phyloP scores from a whole-genome alignment of 2,888 invertebrate species.

The Byasa hedistus region DNA sequence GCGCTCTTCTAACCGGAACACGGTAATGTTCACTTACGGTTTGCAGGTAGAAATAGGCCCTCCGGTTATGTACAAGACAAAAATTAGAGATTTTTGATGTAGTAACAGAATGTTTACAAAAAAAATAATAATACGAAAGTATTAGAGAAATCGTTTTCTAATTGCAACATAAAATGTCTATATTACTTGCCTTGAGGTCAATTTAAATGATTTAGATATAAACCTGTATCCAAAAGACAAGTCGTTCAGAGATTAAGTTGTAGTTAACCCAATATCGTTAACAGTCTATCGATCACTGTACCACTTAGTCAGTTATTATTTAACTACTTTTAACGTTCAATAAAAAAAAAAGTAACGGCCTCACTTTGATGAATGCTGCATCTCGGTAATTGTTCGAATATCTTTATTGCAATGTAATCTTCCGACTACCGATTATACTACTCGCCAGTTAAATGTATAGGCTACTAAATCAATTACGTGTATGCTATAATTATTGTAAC shows the following conservation, averaged over 20 bases:
- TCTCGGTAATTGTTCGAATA: conserved; percentile 1
- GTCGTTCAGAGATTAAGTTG: conserved; percentile 4
- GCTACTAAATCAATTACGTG: background rate
- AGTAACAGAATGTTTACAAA: too few relatives aligned
- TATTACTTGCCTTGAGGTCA: background rate
- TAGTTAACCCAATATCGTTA: conserved; percentile 13
- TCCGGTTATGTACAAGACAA: background rate
- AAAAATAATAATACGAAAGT: background rate
- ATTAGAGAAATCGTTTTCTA: conserved; percentile 8
- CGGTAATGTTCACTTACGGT: background rate
- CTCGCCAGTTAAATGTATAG: background rate
- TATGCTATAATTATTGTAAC: background rate
- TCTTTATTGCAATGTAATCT: background rate
- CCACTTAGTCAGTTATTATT: conserved; percentile 7
- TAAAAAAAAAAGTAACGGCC: conserved; percentile 7
- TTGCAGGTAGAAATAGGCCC: background rate
- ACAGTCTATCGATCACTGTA: conserved; percentile 13
- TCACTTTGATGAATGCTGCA: conserved; percentile 2
- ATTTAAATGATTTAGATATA: background rate
- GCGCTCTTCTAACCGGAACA: background rate
- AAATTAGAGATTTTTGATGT: too few relatives aligned
- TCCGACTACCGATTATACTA: background rate
- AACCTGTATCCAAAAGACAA: conserved; percentile 13
- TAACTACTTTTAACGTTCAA: conserved; percentile 6
- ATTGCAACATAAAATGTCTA: background rate